Evolutionary conservation across 2,113 vertebrate genomes (phyloP).

Genomic region (Anguilla japonica): DNA sequence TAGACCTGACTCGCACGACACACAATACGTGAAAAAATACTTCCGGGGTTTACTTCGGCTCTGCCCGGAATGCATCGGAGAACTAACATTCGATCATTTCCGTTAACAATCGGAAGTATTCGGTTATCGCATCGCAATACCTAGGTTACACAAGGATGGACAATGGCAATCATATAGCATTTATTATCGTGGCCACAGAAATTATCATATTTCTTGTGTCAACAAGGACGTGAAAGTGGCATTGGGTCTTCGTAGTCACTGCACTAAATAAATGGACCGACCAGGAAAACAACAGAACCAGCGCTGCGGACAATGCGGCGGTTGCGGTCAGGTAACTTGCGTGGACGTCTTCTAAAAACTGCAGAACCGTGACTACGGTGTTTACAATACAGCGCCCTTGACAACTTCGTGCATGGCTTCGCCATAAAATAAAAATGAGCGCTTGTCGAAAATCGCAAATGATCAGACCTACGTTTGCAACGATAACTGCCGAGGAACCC

Average conservation of each 20-base stretch:
- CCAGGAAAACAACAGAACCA: too few species aligned
- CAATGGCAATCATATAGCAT: background rate
- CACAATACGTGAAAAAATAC: constrained; percentile 4
- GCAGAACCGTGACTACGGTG: too few species aligned
- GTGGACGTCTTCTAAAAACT: too few species aligned
- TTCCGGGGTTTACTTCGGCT: constrained; percentile 24
- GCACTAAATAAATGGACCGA: too few species aligned
- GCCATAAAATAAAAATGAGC: too few species aligned
- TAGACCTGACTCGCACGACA: constrained; percentile 12
- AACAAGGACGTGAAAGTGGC: too few species aligned
- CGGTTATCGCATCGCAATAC: background rate
- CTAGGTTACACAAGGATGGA: background rate
- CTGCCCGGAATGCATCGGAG: background rate
- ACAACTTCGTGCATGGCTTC: too few species aligned
- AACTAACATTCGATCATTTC: background rate
- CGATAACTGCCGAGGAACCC: background rate
- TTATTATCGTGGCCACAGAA: background rate
- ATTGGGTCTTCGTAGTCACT: too few species aligned
- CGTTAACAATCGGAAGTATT: background rate
- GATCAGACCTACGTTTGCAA: background rate
- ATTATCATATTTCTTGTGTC: too few species aligned
- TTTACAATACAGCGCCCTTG: too few species aligned
- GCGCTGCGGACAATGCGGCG: too few species aligned
- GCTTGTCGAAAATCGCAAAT: background rate
- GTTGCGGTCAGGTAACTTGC: too few species aligned